Evolutionary conservation across 1,140 invertebrate genomes (phyloP).

Genomic region (Whitmania pigra): DNA sequence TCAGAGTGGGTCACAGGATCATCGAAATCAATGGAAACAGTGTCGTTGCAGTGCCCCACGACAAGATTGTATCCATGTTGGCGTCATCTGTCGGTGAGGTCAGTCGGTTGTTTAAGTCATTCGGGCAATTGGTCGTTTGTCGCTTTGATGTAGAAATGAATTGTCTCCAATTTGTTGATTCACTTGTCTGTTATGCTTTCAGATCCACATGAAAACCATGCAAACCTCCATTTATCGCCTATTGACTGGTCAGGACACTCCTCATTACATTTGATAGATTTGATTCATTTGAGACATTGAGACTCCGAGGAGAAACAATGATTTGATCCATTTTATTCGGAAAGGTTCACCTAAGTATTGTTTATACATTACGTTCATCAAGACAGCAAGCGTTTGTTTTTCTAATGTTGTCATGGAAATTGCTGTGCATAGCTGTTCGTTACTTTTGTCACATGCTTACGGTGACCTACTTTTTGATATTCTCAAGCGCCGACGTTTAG

Average conservation of each 20-base stretch:
- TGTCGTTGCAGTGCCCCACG: conserved; percentile 96
- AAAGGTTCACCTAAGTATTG: too few relatives aligned
- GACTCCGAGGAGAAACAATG: too few relatives aligned
- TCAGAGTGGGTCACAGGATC: conserved; percentile 93
- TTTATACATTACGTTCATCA: too few relatives aligned
- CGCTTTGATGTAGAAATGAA: neutral
- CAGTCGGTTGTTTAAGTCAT: conserved; percentile 28
- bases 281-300: too few relatives aligned
- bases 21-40: conserved; percentile 96
- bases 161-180: neutral
- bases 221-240: conserved; percentile 98
- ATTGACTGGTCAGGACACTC: conserved; percentile 95
- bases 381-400: too few relatives aligned
- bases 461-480: too few relatives aligned
- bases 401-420: too few relatives aligned
- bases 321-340: too few relatives aligned
- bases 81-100: conserved; percentile 97
- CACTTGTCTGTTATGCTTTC: conserved; percentile 25
- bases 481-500: too few relatives aligned
- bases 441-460: too few relatives aligned
- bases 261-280: conserved; percentile 71
- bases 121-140: too few relatives aligned
- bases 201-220: conserved; percentile 99
- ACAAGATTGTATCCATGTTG: conserved; percentile 94
- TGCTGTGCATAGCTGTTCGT: too few relatives aligned